Base-by-base conservation (phyloP, 2,113 vertebrate species). In the Terrapene triunguis region DNA sequence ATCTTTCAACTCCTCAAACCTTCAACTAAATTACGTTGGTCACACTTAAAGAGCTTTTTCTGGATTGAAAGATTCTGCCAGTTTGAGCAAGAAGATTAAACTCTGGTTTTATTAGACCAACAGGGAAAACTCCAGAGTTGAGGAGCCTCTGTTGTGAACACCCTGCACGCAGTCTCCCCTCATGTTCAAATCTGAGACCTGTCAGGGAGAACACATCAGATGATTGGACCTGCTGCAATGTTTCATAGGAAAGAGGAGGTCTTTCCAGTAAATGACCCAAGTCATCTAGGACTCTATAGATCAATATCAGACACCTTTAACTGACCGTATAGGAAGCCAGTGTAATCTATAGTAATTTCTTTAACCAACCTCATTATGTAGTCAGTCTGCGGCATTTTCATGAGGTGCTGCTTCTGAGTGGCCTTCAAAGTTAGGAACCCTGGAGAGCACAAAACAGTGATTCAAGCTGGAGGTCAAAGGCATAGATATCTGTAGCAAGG, bases 251-350 rank as follows among this genome's bases (percentile, higher is more conserved):
- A 92, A 94, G 1, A 89, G 21, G 21, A 6, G 38, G 53, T 80
- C 94, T 93, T 90, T 53, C 55, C 94, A 92, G 17, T 81, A 69
- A 89, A 89, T 38, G 2, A 80, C n/a, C 69, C 84, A 94, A 96
- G 11, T 0, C 21, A 91, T 3, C 5, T 24, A 53, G 84, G 44
- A 69, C 19, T 84, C 90, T 32, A 84, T 44, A 90, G 90, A 92
- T 25, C 69, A 74, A 74, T 10, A 72, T 42, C 9, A 42, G 10
- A 74, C 25, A 72, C 10, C 86, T 82, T 32, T 50, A 53, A 25
- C 81, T 96, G 81, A 38, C 9, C 2, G 80, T 93, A 25, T 21
- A 92, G n/a, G 11, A 92, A 84, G 17, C 92, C 59, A 44, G 0
- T 25, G 11, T 44, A 88, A 27, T 85, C 51, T 84, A 86, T 5